Evolutionary conservation across 2,888 invertebrate species (phyloP), one percentile per base, ranked within the genome.

Genomic region (Amblyteles armatorius): DNA sequence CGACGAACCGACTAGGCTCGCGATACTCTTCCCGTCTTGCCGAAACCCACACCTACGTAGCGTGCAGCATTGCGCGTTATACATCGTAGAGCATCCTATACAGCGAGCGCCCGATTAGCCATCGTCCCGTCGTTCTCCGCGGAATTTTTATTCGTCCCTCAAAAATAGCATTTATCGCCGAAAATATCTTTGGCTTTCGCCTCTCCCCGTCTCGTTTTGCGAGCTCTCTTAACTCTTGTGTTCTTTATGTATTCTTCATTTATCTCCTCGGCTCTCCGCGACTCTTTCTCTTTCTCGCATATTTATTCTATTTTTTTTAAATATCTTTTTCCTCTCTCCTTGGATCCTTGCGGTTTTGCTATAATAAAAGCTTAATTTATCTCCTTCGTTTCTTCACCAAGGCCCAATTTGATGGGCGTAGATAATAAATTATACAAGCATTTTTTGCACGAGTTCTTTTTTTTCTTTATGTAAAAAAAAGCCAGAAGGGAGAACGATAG

Each of bases 111-210:
- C 1, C 71, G 79, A 79, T 82, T 79, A 50, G 67, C 40, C 26
- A 60, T 50, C 71, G 44, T 36, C 40, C 19, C 60, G 74, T 74
- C 29, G 69, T 44, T 71, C 74, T 60, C 77, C 44, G 44, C 74
- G 82, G 81, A 86, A 85, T 85, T 84, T 77, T 84, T 85, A 83
- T 82, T 84, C 81, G 82, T 67, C 40, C 74, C 83, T 60, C 74
- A 71, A 86, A 87, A 87, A 86, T 87, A 86, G 84, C 79, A 48
- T 86, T 85, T 85, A 88, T 87, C 79, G 73, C 86, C 74, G 50
- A 84, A 85, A 86, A 87, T 88, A 87, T 85, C 84, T 86, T 72
- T 67, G 26, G 67, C 78, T 57, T 48, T 79, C 52, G 68, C 50
- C 76, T 44, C 71, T 36, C 55, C 50, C 48, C 55, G 50, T 63